Evolutionary conservation across 2,888 invertebrate genomes (phyloP).

Genomic region (Dicranocentrus wangi): DNA sequence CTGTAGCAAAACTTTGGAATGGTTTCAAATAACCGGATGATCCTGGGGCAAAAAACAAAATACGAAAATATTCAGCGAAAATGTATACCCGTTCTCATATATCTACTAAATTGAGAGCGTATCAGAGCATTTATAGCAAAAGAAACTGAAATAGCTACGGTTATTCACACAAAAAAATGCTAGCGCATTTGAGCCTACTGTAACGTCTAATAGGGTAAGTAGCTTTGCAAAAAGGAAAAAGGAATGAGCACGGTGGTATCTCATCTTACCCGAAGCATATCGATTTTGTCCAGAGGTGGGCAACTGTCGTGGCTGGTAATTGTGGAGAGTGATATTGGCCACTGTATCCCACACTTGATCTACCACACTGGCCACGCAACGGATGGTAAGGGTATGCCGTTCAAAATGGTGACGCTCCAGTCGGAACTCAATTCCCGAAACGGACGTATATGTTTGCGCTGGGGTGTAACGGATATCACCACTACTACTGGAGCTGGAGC

Average conservation of each 20-base stretch:
- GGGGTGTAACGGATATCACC: conserved; percentile 7
- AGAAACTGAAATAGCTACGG: too few relatives aligned
- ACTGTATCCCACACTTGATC: conserved; percentile 60
- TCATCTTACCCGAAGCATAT: conserved; percentile 59
- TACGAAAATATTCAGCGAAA: too few relatives aligned
- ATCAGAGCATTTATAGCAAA: too few relatives aligned
- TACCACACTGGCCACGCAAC: conserved; percentile 60
- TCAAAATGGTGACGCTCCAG: conserved; percentile 54
- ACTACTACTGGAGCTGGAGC: conserved; percentile 2
- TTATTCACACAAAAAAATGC: too few relatives aligned
- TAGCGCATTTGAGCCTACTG: too few relatives aligned
- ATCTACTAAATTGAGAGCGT: too few relatives aligned
- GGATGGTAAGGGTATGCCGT: conserved; percentile 58
- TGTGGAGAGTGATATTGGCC: conserved; percentile 61
- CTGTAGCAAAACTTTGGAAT: not conserved
- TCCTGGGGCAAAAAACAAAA: too few relatives aligned
- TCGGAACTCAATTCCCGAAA: conserved; percentile 62
- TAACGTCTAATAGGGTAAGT: too few relatives aligned
- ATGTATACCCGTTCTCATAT: too few relatives aligned
- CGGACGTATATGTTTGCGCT: conserved; percentile 59
- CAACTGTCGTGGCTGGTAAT: conserved; percentile 55
- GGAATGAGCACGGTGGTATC: too few relatives aligned
- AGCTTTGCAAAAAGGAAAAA: too few relatives aligned
- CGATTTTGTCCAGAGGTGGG: conserved; percentile 65
- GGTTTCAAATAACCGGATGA: conserved; percentile 24